Conservation (phyloP, 2,113 vertebrate species). For the Dipodomys stephensi region DNA sequence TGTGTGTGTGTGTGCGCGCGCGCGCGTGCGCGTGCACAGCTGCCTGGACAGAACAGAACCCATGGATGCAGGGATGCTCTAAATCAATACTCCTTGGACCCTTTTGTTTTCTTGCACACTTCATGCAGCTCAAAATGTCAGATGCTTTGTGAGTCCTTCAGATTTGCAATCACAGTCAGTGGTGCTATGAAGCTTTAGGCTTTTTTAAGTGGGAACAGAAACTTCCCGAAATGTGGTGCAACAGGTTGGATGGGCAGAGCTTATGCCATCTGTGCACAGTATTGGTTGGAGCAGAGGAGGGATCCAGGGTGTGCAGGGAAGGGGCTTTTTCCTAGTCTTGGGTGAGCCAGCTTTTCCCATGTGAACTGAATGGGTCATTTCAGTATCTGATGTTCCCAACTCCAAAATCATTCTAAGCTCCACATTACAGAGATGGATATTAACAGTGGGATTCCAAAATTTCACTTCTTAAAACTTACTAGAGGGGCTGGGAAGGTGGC, state of each 20-base stretch:
- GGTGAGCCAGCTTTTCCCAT: accelerated
- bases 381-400: not conserved
- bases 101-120: conserved; percentile 69
- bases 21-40: not conserved
- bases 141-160: conserved; percentile 78
- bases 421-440: conserved; percentile 20
- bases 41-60: no score
- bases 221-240: not conserved
- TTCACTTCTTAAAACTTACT: conserved; percentile 66
- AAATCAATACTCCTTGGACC: conserved; percentile 45
- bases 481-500: not conserved
- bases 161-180: conserved; percentile 53
- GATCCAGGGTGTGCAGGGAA: not conserved
- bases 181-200: conserved; percentile 49
- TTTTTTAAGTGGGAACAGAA: conserved; percentile 49
- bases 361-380: not conserved
- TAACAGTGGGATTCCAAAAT: conserved; percentile 40
- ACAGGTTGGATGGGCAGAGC: not conserved
- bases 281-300: not conserved
- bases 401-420: not conserved
- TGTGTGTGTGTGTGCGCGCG: no score
- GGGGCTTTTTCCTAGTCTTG: not conserved
- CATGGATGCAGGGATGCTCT: not conserved
- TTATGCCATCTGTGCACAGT: not conserved
- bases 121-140: conserved; percentile 68